Evolutionary conservation across 2,113 vertebrate genomes (phyloP).

Genomic region (Aegithalos caudatus): DNA sequence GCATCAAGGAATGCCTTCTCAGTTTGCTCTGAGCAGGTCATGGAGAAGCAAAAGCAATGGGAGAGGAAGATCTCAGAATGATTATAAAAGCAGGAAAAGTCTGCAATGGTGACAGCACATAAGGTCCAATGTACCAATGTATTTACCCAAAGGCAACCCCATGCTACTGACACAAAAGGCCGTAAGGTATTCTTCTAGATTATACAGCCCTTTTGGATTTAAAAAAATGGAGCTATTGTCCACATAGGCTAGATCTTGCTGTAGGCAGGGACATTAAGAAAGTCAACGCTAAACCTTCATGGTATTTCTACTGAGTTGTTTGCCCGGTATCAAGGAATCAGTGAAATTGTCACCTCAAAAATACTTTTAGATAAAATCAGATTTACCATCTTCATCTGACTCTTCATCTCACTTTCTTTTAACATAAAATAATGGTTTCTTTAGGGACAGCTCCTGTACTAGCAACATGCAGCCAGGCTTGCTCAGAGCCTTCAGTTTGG

Average conservation of each 20-base stretch:
- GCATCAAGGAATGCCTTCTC: background rate
- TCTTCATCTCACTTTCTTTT: background rate
- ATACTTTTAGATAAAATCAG: background rate
- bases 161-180: background rate
- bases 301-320: background rate
- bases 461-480: background rate
- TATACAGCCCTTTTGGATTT: background rate
- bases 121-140: background rate
- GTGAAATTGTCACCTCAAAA: background rate
- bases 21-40: background rate
- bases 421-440: background rate
- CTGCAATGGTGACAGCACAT: background rate
- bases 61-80: background rate
- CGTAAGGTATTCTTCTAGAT: background rate
- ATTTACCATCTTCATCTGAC: background rate
- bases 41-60: background rate
- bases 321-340: background rate
- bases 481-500: background rate
- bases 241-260: background rate
- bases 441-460: background rate
- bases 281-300: background rate
- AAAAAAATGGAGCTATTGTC: background rate
- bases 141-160: background rate
- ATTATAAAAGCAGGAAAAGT: background rate
- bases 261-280: background rate